Conservation (phyloP, 2,888 invertebrate genomes). For the Hirtodrosophila confusa region DNA sequence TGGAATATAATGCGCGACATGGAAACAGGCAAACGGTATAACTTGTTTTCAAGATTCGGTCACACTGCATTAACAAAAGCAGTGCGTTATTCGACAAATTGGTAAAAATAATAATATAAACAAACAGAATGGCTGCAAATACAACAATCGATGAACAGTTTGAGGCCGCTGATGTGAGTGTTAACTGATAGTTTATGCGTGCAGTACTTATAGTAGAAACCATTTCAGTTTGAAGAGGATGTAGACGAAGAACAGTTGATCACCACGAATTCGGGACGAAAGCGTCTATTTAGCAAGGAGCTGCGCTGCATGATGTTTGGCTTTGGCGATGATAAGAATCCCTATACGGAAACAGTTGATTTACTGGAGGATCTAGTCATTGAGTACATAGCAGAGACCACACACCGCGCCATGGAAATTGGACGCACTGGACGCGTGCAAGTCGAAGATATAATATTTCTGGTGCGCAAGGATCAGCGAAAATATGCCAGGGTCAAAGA, state of each 20-base stretch:
- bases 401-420: constrained; percentile 97
- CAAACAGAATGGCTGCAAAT: constrained; percentile 64
- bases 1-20: too few relatives aligned
- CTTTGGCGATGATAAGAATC: constrained; percentile 99
- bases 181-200: background rate
- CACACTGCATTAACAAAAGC: too few relatives aligned
- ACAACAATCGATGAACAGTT: constrained; percentile 74
- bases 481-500: constrained; percentile 99
- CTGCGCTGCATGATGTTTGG: constrained; percentile 99
- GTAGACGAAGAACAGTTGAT: constrained; percentile 89
- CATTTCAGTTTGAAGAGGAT: constrained; percentile 84
- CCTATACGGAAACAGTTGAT: constrained; percentile 99
- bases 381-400: constrained; percentile 98
- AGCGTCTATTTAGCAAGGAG: constrained; percentile 95
- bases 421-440: constrained; percentile 98
- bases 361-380: constrained; percentile 98
- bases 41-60: too few relatives aligned
- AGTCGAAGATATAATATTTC: constrained; percentile 98
- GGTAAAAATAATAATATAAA: constrained; percentile 14
- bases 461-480: constrained; percentile 97
- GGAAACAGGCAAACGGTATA: too few relatives aligned
- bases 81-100: too few relatives aligned
- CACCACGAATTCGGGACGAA: constrained; percentile 89
- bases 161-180: constrained; percentile 77
- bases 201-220: too few relatives aligned